Conservation (phyloP, 2,888 invertebrate species). For the Drosophila sordidula region DNA sequence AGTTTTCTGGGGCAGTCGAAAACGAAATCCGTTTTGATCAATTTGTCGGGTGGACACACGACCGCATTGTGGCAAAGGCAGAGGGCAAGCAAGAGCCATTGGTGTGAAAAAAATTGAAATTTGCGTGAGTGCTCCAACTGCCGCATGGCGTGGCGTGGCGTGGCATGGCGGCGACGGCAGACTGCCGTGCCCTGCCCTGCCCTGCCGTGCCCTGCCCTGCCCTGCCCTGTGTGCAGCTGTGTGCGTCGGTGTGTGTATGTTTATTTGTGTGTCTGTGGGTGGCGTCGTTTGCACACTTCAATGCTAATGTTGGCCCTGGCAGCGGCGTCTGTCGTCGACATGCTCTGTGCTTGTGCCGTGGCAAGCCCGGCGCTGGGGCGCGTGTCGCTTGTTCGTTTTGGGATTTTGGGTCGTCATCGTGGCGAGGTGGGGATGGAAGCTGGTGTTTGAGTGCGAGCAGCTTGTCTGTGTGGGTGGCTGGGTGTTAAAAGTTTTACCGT, state of each 20-base stretch:
- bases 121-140: constrained; percentile 80
- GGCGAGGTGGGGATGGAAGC: constrained; percentile 2
- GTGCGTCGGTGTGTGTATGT: constrained; percentile 21
- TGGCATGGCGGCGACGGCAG: constrained; percentile 52
- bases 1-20: neutral
- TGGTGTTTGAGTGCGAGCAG: constrained; percentile 29
- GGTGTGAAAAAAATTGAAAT: constrained; percentile 84
- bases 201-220: constrained; percentile 49
- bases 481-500: constrained; percentile 53
- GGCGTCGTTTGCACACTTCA: constrained; percentile 81
- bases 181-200: constrained; percentile 53
- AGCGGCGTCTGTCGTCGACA: constrained; percentile 78
- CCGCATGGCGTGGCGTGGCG: constrained; percentile 59
- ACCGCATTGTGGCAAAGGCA: constrained; percentile 75
- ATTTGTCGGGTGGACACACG: constrained; percentile 59
- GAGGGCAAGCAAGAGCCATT: constrained; percentile 79
- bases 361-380: constrained; percentile 60
- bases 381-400: constrained; percentile 79
- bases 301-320: constrained; percentile 82
- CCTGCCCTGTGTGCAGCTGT: constrained; percentile 30
- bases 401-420: constrained; percentile 61
- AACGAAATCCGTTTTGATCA: constrained; percentile 29
- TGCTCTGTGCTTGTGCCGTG: constrained; percentile 57
- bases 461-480: constrained; percentile 38
- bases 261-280: constrained; percentile 57